Evolutionary conservation across 1,140 invertebrate genomes (phyloP).

Genomic region (Metopolophium dirhodum): DNA sequence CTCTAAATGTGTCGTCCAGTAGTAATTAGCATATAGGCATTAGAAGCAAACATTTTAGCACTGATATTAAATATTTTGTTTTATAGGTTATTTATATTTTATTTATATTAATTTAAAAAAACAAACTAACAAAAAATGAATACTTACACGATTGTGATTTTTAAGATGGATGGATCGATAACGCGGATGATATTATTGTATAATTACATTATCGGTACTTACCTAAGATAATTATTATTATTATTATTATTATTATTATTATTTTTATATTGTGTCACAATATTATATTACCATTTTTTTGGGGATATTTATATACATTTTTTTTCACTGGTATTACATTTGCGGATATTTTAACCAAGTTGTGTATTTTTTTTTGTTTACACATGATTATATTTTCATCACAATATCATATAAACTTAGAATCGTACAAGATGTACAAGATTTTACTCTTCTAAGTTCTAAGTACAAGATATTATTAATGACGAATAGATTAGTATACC

Average conservation of each 20-base stretch:
- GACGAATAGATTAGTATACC: background rate
- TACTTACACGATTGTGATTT: background rate
- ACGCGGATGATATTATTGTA: background rate
- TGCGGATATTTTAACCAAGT: background rate
- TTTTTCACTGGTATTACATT: background rate
- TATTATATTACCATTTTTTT: background rate
- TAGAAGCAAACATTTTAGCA: constrained; percentile 53
- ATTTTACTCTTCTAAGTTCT: background rate
- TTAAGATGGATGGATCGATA: background rate
- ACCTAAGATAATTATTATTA: background rate
- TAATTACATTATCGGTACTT: background rate
- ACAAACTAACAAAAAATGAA: background rate
- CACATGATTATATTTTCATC: background rate
- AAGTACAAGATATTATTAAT: background rate
- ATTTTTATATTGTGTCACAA: background rate
- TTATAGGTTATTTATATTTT: constrained; percentile 20
- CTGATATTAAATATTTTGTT: constrained; percentile 39
- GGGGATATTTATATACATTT: background rate
- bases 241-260: background rate
- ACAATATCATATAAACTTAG: no score
- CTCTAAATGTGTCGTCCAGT: constrained; percentile 53
- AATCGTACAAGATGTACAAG: background rate
- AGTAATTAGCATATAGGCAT: constrained; percentile 55
- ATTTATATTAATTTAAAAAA: constrained; percentile 1
- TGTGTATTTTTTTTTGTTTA: background rate